Conservation (phyloP, 2,797 vertebrate species). For the Acanthis flammea region DNA sequence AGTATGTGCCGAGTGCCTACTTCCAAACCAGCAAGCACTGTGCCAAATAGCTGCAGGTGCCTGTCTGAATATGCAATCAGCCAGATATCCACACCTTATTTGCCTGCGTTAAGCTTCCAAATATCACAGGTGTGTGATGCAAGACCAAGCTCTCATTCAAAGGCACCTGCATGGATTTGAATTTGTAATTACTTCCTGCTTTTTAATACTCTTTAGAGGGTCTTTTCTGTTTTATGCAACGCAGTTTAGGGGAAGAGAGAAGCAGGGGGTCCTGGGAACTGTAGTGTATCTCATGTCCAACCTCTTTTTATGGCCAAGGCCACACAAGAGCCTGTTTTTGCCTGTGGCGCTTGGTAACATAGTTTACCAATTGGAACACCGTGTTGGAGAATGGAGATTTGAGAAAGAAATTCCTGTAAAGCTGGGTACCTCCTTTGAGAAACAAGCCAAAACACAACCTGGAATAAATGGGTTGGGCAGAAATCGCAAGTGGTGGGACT, state of each 20-base stretch:
- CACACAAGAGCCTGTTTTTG: background rate
- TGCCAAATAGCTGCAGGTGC: conserved; percentile 72
- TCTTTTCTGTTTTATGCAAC: conserved; percentile 26
- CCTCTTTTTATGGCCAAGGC: background rate
- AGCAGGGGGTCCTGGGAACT: conserved; percentile 26
- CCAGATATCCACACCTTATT: conserved; percentile 73
- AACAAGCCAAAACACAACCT: background rate
- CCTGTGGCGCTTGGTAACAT: background rate
- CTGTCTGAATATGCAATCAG: conserved; percentile 73
- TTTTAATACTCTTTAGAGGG: conserved; percentile 52
- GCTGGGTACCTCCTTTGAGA: background rate
- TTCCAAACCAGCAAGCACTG: conserved; percentile 56
- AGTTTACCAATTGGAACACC: background rate
- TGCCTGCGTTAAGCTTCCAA: conserved; percentile 66
- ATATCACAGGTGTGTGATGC: conserved; percentile 71
- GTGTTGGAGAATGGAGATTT: background rate
- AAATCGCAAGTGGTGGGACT: background rate
- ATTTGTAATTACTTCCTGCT: conserved; percentile 69
- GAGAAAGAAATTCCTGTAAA: background rate
- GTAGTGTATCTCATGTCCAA: background rate
- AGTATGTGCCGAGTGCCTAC: conserved; percentile 39
- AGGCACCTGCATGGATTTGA: conserved; percentile 67
- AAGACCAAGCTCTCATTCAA: conserved; percentile 66
- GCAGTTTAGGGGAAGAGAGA: background rate
- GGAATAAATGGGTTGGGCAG: background rate